Conservation (phyloP, 2,888 invertebrate species). For the Ctenicera cuprea region DNA sequence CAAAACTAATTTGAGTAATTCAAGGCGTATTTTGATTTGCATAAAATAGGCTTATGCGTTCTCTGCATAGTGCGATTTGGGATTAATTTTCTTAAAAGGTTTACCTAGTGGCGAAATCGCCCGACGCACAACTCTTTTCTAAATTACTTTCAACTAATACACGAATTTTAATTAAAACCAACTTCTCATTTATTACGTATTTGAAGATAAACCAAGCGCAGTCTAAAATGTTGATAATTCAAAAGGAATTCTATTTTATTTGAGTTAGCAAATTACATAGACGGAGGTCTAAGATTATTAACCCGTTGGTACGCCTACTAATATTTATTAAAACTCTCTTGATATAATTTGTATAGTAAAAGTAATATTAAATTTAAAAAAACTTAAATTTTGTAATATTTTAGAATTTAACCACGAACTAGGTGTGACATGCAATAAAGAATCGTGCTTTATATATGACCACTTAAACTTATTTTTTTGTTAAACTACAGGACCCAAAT, state of each 20-base stretch:
- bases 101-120: background rate
- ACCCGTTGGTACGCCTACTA: background rate
- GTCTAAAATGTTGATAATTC: background rate
- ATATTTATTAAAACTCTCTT: background rate
- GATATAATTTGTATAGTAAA: too few relatives aligned
- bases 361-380: too few relatives aligned
- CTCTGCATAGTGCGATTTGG: slow-evolving; percentile 7
- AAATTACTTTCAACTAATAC: background rate
- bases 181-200: background rate
- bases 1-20: background rate
- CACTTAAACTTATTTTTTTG: background rate
- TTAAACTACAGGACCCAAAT: background rate
- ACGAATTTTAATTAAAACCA: slow-evolving; percentile 4
- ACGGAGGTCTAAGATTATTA: background rate
- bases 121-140: slow-evolving; percentile 10
- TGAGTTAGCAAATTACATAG: background rate
- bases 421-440: too few relatives aligned
- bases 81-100: slow-evolving; percentile 35
- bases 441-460: too few relatives aligned
- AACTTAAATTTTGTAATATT: background rate
- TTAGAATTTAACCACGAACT: background rate
- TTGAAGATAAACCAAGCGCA: background rate
- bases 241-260: background rate
- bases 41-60: background rate
- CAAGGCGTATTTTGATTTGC: background rate